Base-by-base conservation (phyloP, 2,888 invertebrate species). In the Lasioglossum figueresi region DNA sequence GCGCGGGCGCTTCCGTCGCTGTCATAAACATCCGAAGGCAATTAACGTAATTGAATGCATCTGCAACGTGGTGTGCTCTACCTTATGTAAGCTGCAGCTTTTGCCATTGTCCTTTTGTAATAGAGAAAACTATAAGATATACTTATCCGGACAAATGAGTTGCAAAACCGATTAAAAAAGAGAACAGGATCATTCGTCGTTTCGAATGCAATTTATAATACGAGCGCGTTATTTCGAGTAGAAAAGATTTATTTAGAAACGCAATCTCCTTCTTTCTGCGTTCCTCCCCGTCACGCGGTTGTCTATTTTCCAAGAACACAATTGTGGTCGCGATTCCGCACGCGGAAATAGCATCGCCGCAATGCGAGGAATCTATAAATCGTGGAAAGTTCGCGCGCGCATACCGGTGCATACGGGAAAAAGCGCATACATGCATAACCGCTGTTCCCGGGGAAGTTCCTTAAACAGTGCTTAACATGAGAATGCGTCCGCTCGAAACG, bases 391-490 rank as follows among this genome's bases (percentile, higher is more conserved):
- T 31, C 31, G 63, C 5, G 8, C 16, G 66, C 31, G 16, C 31
- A 16, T 63, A 31, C 2, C 63, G 16, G 31, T 34, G 66, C 66
- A 34, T 34, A 34, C 6, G 19, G 16, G 59, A 66, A 31, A 12
- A 68, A 68, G 23, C 23, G 34, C 68, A 23, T 66, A 66, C 66
- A 66, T 34, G 66, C 66, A 37, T 34, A 37, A 68, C 23, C 34
- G 10, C 3, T 19, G 23, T 23, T 23, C 14, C 37, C 31, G 23
- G n/a, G 23, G 37, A 56, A 75, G 34, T 56, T 40, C 19, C 27
- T 52, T 56, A 43, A 34, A 72, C 40, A 31, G 71, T 71, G n/a
- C 56, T 83, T 76, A 82, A 66, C 43, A 73, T 56, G 76, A 76
- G 76, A 76, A 83, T 72, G 71, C 27, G 63, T 27, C 59, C 59